Conservation (phyloP, 2,797 vertebrate species). For the Capromys pilorides region DNA sequence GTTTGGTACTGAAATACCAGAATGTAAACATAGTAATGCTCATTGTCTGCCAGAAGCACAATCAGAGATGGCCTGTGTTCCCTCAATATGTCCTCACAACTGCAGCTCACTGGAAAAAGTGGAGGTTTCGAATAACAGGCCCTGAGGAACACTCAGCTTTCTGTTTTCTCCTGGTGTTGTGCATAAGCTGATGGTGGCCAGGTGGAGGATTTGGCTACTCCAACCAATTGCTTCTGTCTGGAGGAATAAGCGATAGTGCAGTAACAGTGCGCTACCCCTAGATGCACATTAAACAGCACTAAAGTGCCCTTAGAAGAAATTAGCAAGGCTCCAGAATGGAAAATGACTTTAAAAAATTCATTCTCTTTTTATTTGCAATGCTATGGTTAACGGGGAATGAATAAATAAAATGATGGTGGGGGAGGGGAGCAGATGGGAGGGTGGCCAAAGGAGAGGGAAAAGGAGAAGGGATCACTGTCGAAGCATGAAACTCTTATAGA, state of each 20-base stretch:
- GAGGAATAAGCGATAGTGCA: constrained; percentile 31
- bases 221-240: constrained; percentile 60
- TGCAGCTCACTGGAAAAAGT: neutral
- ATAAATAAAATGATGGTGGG: constrained; percentile 67
- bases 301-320: constrained; percentile 76
- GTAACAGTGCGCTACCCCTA: neutral
- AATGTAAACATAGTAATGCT: constrained; percentile 16
- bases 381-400: constrained; percentile 72
- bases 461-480: constrained; percentile 38
- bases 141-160: neutral
- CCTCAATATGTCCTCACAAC: neutral
- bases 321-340: constrained; percentile 71
- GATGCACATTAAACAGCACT: constrained; percentile 66
- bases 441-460: neutral
- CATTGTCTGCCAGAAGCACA: neutral
- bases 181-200: constrained; percentile 60
- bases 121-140: constrained; percentile 9
- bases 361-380: constrained; percentile 76
- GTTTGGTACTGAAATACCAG: constrained; percentile 30
- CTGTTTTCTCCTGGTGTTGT: constrained; percentile 28
- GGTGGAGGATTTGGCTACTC: constrained; percentile 72
- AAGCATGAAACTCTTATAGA: constrained; percentile 58
- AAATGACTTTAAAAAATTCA: constrained; percentile 73
- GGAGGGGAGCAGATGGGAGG: neutral
- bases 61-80: constrained; percentile 33